Percentiles rank a stretch among this genome's conserved stretches.
phyloP scores from a whole-genome alignment of 2,888 invertebrate species.

The Cryptocephalus moraei region DNA sequence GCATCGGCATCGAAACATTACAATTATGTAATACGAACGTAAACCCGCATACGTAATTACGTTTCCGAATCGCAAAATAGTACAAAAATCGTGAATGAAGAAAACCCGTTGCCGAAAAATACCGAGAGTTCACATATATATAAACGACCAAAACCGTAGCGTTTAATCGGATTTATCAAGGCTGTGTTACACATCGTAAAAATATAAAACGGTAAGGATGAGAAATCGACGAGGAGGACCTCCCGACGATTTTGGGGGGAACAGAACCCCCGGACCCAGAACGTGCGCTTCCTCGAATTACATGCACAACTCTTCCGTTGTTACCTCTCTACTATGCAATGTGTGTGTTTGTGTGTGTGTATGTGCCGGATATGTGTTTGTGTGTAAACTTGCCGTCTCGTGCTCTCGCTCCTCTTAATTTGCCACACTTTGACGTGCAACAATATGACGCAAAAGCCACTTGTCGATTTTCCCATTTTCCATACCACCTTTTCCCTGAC shows the following conservation, averaged over 20 bases:
- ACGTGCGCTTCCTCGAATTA: too few species aligned
- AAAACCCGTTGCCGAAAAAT: conserved; percentile 31
- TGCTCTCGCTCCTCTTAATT: too few species aligned
- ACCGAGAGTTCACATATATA: conserved; percentile 24
- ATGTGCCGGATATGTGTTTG: too few species aligned
- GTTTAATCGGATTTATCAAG: conserved; percentile 28
- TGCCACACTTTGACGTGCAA: background rate
- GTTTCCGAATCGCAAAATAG: conserved; percentile 36
- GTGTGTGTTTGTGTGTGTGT: too few species aligned
- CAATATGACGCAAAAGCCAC: conserved; percentile 22
- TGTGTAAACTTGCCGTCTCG: too few species aligned
- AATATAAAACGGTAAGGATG: conserved; percentile 24
- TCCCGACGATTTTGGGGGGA: background rate
- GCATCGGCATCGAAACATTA: conserved; percentile 35
- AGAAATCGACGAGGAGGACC: background rate
- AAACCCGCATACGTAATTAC: conserved; percentile 26
- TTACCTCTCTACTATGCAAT: too few species aligned
- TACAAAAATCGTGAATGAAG: conserved; percentile 33
- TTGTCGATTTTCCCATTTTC: conserved; percentile 15
- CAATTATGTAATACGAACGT: conserved; percentile 37
- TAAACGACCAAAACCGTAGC: conserved; percentile 27
- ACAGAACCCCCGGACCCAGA: background rate
- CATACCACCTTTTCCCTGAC: too few species aligned
- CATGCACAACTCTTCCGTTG: too few species aligned
- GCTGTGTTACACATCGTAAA: conserved; percentile 30